These are phyloP conservation scores for Alloplasta piceator DNA, from an alignment of 2,888 invertebrate species.

Conservation along the genomic window DNA sequence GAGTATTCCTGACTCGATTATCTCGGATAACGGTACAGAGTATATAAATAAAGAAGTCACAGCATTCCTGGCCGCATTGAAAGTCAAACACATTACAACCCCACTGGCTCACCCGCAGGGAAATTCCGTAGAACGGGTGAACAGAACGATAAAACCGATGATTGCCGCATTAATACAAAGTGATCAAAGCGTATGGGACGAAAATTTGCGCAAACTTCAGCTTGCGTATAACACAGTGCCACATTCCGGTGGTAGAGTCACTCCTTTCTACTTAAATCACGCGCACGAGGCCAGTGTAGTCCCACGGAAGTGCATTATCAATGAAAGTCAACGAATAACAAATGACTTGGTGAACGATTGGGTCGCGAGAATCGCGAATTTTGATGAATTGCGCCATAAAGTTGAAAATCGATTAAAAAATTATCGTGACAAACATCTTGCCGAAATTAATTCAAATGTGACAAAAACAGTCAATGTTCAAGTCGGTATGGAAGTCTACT, in stretches of 20 bases:
- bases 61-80: no score
- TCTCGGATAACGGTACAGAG: no score
- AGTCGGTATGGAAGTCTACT: no score
- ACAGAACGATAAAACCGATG: conserved; percentile 52
- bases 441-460: conserved; percentile 35
- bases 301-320: no score
- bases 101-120: no score
- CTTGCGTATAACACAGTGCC: conserved; percentile 59
- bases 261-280: conserved; percentile 62
- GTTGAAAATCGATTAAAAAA: conserved; percentile 45
- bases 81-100: no score
- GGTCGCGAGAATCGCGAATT: conserved; percentile 46
- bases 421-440: conserved; percentile 36
- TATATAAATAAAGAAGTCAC: no score
- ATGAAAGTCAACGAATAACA: background rate
- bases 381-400: conserved; percentile 59
- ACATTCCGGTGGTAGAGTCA: conserved; percentile 55
- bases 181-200: conserved; percentile 57
- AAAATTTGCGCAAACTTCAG: conserved; percentile 53
- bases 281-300: conserved; percentile 54
- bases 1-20: no score
- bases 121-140: conserved; percentile 48
- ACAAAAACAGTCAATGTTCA: conserved; percentile 25
- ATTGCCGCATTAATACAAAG: conserved; percentile 49
- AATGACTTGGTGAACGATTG: conserved; percentile 20